Base-by-base conservation (phyloP, 2,113 vertebrate species). In the Sardina pilchardus region DNA sequence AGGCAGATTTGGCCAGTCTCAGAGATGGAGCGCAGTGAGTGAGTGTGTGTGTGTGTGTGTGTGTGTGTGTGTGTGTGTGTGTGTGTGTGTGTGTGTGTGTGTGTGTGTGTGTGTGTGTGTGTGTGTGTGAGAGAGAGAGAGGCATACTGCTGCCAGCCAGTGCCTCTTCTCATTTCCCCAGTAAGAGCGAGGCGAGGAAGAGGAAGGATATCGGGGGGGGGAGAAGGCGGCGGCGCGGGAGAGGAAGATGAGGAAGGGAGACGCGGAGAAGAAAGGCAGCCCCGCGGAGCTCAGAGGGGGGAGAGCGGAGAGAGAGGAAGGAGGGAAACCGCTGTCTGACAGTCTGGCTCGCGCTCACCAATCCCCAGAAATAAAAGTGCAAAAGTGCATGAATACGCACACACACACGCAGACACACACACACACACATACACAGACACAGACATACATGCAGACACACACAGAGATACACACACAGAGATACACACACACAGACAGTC, bases 251-350 rank as follows among this genome's bases (percentile, higher is more conserved):
- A 67, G n/a, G 59, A 67, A 67, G 59, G 21, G 1, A 67, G 59
- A 59, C 53, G n/a, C n/a, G 1, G 24, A 63, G 59, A 63, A n/a
- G 24, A 24, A 71, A 30, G 63, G n/a, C 6, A 71, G 24, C 63
- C 63, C 63, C n/a, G 26, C 63, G 10, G 59, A 71, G 63, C 26
- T 71, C 8, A 71, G 24, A 71, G 63, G 30, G 26, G n/a, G n/a
- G n/a, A n/a, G n/a, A n/a, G 12, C 16, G 2, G 24, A 30, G 26
- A 8, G 24, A 30, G 26, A 30, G 9, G n/a, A 0, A 1, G 53
- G 80, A 81, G 50, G 85, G 85, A 86, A 82, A 87, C 50, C 45
- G 17, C 86, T 75, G 83, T 56, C 82, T 84, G 80, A 88, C 86
- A 85, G 85, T 12, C 56, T 63, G 21, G 50, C 50, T 56, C 1